Evolutionary conservation across 2,888 invertebrate genomes (phyloP), one percentile per base, ranked within the genome.

Genomic region (Disparrhopalites patrizii): DNA sequence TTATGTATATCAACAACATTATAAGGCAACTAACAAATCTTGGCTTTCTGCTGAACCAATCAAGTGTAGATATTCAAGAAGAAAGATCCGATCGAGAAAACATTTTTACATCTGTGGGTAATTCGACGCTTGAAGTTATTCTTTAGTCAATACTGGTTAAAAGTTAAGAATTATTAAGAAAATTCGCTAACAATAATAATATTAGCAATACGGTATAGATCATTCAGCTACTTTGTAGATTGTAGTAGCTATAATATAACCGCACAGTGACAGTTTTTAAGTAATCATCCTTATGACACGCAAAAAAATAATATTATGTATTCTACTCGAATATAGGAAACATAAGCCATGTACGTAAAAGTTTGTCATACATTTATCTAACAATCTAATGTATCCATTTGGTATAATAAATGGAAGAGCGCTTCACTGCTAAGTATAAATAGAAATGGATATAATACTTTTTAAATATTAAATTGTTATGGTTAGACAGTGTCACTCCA

Each of bases 21-120:
- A 33, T 64, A 64, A 64, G 64, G 64, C 64, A 64, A 64, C 64
- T 64, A 64, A 56, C n/a, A n/a, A 56, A 33, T 64, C 55, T 64
- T 64, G 31, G 40, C 43, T 56, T 31, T 25, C 43, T 13, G 20
- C 36, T 56, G n/a, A 36, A 36, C 56, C 36, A 56, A 36, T 23
- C 20, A 47, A n/a, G n/a, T n/a, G n/a, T n/a, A n/a, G n/a, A n/a
- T n/a, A n/a, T n/a, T n/a, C n/a, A n/a, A n/a, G n/a, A n/a, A n/a
- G n/a, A n/a, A n/a, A n/a, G n/a, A n/a, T n/a, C n/a, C n/a, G n/a
- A n/a, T n/a, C n/a, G n/a, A n/a, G n/a, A n/a, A n/a, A n/a, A n/a
- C n/a, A n/a, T n/a, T n/a, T n/a, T n/a, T n/a, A n/a, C n/a, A n/a
- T n/a, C n/a, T n/a, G n/a, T n/a, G n/a, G n/a, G n/a, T n/a, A n/a